Percentiles rank a stretch among this genome's conserved stretches.
These are phyloP conservation scores for Campoletis raptor DNA, from an alignment of 2,888 invertebrate species.

Conservation along the genomic window DNA sequence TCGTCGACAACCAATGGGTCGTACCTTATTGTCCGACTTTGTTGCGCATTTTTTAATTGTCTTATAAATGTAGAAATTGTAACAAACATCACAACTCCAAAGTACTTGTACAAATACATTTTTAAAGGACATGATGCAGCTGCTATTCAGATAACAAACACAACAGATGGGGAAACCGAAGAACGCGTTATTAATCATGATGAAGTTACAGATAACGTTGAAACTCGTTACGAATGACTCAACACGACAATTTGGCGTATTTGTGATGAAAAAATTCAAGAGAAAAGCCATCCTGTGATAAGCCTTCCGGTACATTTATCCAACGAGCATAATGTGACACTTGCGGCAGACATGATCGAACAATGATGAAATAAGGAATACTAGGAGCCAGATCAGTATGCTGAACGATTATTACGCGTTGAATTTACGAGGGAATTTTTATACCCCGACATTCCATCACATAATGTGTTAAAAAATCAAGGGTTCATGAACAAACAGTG, in stretches of 20 bases:
- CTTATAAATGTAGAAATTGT: constrained; percentile 70
- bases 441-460: constrained; percentile 54
- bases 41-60: constrained; percentile 58
- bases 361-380: constrained; percentile 43
- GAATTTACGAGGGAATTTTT: constrained; percentile 39
- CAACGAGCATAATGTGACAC: constrained; percentile 49
- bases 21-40: constrained; percentile 76
- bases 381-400: constrained; percentile 35
- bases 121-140: constrained; percentile 72
- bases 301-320: constrained; percentile 67
- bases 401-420: constrained; percentile 53
- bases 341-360: constrained; percentile 47
- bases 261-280: constrained; percentile 59
- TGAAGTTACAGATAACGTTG: constrained; percentile 68
- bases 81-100: constrained; percentile 71
- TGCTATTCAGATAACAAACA: constrained; percentile 48
- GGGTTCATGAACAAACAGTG: constrained; percentile 40
- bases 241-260: constrained; percentile 69
- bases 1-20: constrained; percentile 77
- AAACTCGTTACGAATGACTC: constrained; percentile 57
- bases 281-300: constrained; percentile 42
- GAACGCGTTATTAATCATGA: constrained; percentile 61
- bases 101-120: constrained; percentile 45
- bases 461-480: constrained; percentile 50
- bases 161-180: constrained; percentile 12